These are phyloP conservation scores for Streptopelia turtur DNA, from an alignment of 2,797 vertebrate genomes.

Conservation along the genomic window DNA sequence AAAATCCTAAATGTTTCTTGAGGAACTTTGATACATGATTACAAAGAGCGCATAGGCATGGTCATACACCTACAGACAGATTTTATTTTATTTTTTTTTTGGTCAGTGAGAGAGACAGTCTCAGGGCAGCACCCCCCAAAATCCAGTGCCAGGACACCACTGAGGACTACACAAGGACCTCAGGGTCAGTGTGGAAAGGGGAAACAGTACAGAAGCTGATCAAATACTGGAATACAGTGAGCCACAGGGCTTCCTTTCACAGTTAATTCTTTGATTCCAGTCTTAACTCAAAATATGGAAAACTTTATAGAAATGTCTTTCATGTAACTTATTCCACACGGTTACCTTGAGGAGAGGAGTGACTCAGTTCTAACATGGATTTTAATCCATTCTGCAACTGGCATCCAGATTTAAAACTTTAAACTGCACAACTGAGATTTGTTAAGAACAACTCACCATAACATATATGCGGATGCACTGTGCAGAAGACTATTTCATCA, in stretches of 20 bases:
- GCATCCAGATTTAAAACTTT: not conserved
- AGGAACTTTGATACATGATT: not conserved
- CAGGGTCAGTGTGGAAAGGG: not conserved
- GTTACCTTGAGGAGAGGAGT: not conserved
- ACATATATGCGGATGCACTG: fast-evolving
- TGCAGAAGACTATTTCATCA: not conserved
- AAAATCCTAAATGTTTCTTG: not conserved
- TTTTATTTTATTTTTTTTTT: no score
- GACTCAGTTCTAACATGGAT: not conserved
- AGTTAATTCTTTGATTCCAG: not conserved
- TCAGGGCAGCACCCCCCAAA: not conserved
- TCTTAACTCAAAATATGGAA: not conserved
- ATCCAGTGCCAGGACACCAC: not conserved
- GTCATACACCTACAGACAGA: not conserved
- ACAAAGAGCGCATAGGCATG: not conserved
- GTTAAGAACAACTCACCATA: fast-evolving
- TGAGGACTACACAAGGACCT: not conserved
- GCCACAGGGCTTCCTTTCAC: not conserved
- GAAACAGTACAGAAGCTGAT: not conserved
- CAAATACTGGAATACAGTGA: not conserved
- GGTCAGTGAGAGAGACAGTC: not conserved
- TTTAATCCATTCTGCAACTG: not conserved
- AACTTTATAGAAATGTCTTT: not conserved
- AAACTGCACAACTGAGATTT: not conserved
- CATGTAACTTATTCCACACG: not conserved